Evolutionary conservation across 1,140 invertebrate species (phyloP).

Genomic region (Asobara japonica): DNA sequence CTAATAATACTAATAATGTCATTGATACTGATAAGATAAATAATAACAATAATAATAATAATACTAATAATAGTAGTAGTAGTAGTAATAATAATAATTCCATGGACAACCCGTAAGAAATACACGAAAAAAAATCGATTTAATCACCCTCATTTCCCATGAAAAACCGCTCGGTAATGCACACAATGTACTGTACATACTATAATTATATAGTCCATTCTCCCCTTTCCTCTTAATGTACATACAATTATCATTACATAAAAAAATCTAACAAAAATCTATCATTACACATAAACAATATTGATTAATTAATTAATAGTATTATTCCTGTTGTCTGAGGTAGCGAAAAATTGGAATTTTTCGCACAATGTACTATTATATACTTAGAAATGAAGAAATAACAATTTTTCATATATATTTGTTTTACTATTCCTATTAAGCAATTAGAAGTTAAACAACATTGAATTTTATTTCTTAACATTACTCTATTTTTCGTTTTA

Average conservation of each 20-base stretch:
- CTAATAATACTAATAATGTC: background rate
- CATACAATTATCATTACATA: background rate
- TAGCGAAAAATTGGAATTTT: background rate
- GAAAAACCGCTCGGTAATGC: no score
- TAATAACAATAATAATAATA: background rate
- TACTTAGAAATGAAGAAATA: background rate
- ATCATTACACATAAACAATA: slow-evolving; percentile 13
- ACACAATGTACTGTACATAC: background rate
- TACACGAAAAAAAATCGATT: background rate
- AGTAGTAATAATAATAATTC: background rate
- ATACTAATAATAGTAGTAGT: background rate
- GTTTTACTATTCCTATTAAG: background rate
- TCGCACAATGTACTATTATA: background rate
- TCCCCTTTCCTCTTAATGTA: slow-evolving; percentile 25
- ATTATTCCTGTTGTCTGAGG: slow-evolving; percentile 44
- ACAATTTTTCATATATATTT: background rate
- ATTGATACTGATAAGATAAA: background rate
- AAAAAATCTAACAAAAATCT: slow-evolving; percentile 36
- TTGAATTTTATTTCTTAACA: background rate
- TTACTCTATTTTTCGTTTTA: background rate
- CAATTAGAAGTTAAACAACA: background rate
- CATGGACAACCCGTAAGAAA: background rate
- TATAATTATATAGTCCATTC: background rate
- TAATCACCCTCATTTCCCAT: no score
- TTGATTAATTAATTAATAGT: slow-evolving; percentile 47